Base-by-base conservation (phyloP, 92 coral and sea anemone species). In the Metridium senile region DNA sequence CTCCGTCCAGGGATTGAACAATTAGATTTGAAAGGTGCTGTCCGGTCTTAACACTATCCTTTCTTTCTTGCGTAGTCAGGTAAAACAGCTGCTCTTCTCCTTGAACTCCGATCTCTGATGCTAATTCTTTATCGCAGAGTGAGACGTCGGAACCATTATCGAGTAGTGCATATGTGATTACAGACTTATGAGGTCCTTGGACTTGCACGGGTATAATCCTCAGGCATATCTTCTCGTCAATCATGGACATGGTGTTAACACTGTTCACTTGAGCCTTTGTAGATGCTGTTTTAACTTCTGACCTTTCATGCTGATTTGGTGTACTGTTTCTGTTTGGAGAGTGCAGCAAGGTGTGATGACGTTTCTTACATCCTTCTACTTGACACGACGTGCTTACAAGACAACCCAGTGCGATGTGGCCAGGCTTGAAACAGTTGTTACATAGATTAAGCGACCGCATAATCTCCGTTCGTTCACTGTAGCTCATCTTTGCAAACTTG, bases 261-360 rank as follows among this genome's bases (percentile, higher is more conserved):
- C 8, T 13, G 13, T 39, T 6, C 8, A 4, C 13, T 13, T 39
- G 49, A 4, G 13, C 49, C 13, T 39, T 6, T 6, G 6, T 39
- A 4, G 49, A 39, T 13, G 49, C 49, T 6, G 49, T 39, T 13
- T 39, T 39, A 6, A 13, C 8, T 13, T 4, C 6, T 4, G 8
- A 4, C 8, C 13, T 6, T 39, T 39, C 49, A 4, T 39, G 49
- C 13, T 39, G 6, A 4, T 6, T 39, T 39, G 6, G 49, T 39
- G 6, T 6, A 4, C 8, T 39, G 49, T 39, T 39, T 13, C 61
- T 54, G 51, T 49, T 23, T n/a, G 80, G 71, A 9, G 75, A 81
- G 66, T 82, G 91, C 76, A 82, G 54, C 27, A 77, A 17, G 1
- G 72, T 68, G 77, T 63, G 75, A 45, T 87, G 84, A 39, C 74